A percentile compares a stretch with the other conserved stretches of the same genome.
phyloP scores from a whole-genome alignment of 2,888 invertebrate genomes.

The Tenthredo scrophulariae region DNA sequence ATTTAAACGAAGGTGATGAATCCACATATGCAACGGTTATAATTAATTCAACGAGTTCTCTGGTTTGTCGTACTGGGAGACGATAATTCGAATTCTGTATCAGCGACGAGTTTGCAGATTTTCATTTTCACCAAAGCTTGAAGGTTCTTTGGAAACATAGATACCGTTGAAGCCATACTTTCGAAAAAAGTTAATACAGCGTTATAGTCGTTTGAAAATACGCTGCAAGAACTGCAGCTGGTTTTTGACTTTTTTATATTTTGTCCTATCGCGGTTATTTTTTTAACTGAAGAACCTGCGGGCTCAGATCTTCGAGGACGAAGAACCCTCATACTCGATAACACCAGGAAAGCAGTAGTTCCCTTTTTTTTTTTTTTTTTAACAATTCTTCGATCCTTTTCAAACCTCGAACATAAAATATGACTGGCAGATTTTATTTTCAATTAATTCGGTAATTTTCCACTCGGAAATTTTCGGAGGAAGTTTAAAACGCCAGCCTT shows the following conservation, averaged over 20 bases:
- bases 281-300: neutral
- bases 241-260: neutral
- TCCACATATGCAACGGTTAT: too few species aligned
- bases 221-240: neutral
- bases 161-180: conserved; percentile 67
- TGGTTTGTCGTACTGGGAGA: conserved; percentile 56
- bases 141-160: conserved; percentile 66
- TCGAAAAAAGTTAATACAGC: conserved; percentile 63
- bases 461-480: too few species aligned
- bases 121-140: conserved; percentile 65
- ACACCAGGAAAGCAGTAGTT: neutral
- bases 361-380: too few species aligned
- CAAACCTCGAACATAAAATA: too few species aligned
- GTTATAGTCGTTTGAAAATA: neutral
- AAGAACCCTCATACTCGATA: conserved; percentile 6
- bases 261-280: neutral
- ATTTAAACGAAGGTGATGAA: too few species aligned
- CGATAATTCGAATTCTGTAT: conserved; percentile 63
- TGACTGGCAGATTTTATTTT: too few species aligned
- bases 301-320: conserved; percentile 13
- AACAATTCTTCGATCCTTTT: neutral
- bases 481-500: too few species aligned
- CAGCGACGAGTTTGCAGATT: conserved; percentile 65
- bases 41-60: neutral
- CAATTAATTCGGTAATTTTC: too few species aligned